Evolutionary conservation across 1,140 invertebrate genomes (phyloP).

Genomic region (Magallana gigas): DNA sequence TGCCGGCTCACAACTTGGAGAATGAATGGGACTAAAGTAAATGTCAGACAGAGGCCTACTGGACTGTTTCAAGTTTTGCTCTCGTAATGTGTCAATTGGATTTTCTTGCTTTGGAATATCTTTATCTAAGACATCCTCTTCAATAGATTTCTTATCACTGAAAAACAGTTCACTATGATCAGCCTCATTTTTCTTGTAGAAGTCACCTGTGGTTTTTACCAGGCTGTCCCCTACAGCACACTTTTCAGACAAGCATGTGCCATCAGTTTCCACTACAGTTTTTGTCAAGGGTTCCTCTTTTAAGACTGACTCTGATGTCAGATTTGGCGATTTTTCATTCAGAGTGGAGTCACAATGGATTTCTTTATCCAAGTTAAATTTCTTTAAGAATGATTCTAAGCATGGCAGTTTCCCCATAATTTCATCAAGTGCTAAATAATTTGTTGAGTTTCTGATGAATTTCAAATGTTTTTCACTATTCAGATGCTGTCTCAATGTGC

Average conservation of each 20-base stretch:
- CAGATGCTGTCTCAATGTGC: conserved; percentile 63
- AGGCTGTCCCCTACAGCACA: not conserved
- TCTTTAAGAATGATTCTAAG: conserved; percentile 52
- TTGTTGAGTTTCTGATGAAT: conserved; percentile 59
- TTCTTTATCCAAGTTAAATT: conserved; percentile 14
- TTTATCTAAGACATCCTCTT: no score
- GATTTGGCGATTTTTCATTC: not conserved
- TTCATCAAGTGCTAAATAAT: conserved; percentile 61
- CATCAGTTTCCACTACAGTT: not conserved
- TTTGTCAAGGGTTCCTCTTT: not conserved
- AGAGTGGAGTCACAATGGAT: not conserved
- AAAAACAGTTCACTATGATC: not conserved
- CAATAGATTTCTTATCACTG: no score
- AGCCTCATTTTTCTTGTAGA: not conserved
- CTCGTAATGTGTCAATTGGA: not conserved
- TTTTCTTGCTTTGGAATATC: no score
- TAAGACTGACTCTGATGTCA: not conserved
- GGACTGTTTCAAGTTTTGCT: not conserved
- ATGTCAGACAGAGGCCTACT: not conserved
- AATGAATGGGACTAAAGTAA: conserved; percentile 13
- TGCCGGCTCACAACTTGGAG: not conserved
- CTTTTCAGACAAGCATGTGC: no score
- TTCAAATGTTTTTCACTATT: conserved; percentile 64
- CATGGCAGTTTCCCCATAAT: conserved; percentile 60
- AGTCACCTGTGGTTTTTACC: not conserved